Base-by-base conservation (phyloP, 2,113 vertebrate species). In the Psettodes erumei region DNA sequence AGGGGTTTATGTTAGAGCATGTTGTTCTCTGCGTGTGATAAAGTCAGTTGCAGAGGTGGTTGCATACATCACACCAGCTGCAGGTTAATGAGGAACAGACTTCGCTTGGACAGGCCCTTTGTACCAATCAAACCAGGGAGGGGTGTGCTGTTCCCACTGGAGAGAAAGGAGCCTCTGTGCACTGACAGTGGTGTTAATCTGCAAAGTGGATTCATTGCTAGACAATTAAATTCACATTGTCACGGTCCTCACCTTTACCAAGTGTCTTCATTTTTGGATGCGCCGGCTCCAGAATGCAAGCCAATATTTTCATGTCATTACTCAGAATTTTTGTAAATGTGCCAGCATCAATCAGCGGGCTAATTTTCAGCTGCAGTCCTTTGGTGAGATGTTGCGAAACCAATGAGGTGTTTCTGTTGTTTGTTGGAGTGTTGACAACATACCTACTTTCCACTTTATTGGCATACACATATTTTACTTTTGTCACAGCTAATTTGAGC, bases 51-150 rank as follows among this genome's bases (percentile, higher is more conserved):
- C 27, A 33, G 77, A 54, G 35, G 51, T 71, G 51, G 35, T 18
- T 58, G 30, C 47, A 47, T 64, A 13, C 45, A 51, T 75, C 69
- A 55, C 42, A 62, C 5, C 51, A 40, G 77, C 37, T 60, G 50
- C 75, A 71, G 80, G 59, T 74, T 81, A 81, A 79, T 67, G 75
- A 75, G 77, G 56, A 71, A 30, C 75, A 62, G 51, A 15, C 43
- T 75, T 19, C 21, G 12, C 35, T 62, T 45, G 69, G 51, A 60
- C 45, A 48, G 55, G 59, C 42, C 56, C 56, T 18, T 38, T 81
- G 61, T 60, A 75, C 60, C 67, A 77, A 27, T 66, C 28, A 66
- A n/a, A 62, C 37, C 62, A 55, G 42, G 59, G 32, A 73, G 28
- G n/a, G 38, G 18, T 74, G 21, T 65, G 51, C 35, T 69, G 19